Base-by-base conservation (phyloP, 2,888 invertebrate species). In the Electrophaes corylata region DNA sequence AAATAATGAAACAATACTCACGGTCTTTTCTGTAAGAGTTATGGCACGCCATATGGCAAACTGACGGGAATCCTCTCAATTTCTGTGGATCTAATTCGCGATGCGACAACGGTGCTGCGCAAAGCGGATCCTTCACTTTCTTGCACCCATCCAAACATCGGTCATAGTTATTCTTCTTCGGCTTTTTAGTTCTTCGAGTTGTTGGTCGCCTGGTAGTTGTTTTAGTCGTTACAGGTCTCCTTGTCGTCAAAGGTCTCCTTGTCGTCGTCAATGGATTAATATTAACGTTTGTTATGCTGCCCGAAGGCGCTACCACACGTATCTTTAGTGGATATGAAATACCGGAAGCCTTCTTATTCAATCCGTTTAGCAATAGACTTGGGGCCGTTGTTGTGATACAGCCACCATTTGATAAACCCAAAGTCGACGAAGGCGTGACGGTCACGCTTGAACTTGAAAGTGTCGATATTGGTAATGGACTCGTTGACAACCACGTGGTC, bases 21-120 rank as follows among this genome's bases (percentile, higher is more conserved):
- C 91, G 72, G 50, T 80, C 78, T 66, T 77, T 84, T 71, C 76
- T 86, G 66, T 84, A 91, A 20, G 88, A 86, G 67, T 91, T 91
- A 62, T 88, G 84, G 69, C 91, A 91, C 10, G 90, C 88, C 86
- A 91, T 85, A 60, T 91, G 90, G 53, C 91, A 91, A 40, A 89
- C 73, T 0, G 91, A 88, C 6, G 89, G 85, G 69, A 91, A 91
- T 37, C 90, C 91, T 65, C 84, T 89, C 48, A 91, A 70, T 4
- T 72, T 76, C n/a, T 87, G 76, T 0, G 88, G 77, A 58, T 89
- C 78, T 60, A 90, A 72, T 4, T 79, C 78, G 8, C 66, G 57
- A 2, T 78, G 71, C 0, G 85, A 79, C 23, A 81, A 61, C 2
- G 91, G 91, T 1, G 79, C 77, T 20, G 85, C 84, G 59, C 91